phyloP scores from a whole-genome alignment of 1,140 invertebrate genomes.

The Glossosoma conforme region DNA sequence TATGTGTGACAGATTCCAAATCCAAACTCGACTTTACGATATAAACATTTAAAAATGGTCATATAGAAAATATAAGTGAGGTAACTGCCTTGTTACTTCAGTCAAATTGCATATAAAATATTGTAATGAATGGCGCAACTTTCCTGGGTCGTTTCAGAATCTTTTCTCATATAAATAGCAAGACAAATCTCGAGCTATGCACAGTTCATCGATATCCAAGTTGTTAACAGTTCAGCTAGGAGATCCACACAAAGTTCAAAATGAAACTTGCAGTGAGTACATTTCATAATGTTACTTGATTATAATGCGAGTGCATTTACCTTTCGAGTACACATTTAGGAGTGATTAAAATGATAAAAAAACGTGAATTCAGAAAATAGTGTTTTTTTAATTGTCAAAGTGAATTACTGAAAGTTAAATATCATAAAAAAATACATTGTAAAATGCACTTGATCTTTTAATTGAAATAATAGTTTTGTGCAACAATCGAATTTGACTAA shows the following conservation, averaged over 20 bases:
- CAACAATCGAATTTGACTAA: too few species aligned
- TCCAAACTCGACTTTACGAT: too few species aligned
- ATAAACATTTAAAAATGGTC: too few species aligned
- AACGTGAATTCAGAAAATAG: too few species aligned
- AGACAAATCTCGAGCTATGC: constrained; percentile 2
- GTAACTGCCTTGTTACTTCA: constrained; percentile 14
- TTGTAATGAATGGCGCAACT: constrained; percentile 16
- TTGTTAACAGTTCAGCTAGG: neutral
- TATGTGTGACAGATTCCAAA: neutral
- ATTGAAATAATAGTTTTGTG: too few species aligned
- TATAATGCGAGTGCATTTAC: too few species aligned
- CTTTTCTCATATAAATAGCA: constrained; percentile 26
- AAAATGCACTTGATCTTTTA: too few species aligned
- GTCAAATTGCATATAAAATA: constrained; percentile 16
- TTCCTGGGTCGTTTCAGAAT: constrained; percentile 6
- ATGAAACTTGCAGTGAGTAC: constrained; percentile 26
- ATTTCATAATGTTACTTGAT: neutral
- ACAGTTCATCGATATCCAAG: constrained; percentile 14
- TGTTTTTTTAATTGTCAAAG: too few species aligned
- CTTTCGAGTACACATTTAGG: too few species aligned
- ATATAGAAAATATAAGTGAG: constrained; percentile 9
- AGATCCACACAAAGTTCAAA: constrained; percentile 10
- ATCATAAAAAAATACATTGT: too few species aligned
- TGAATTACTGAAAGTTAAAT: too few species aligned
- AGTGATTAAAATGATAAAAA: too few species aligned